Evolutionary conservation across 2,888 invertebrate genomes (phyloP).

Genomic region (Ophion costatus): DNA sequence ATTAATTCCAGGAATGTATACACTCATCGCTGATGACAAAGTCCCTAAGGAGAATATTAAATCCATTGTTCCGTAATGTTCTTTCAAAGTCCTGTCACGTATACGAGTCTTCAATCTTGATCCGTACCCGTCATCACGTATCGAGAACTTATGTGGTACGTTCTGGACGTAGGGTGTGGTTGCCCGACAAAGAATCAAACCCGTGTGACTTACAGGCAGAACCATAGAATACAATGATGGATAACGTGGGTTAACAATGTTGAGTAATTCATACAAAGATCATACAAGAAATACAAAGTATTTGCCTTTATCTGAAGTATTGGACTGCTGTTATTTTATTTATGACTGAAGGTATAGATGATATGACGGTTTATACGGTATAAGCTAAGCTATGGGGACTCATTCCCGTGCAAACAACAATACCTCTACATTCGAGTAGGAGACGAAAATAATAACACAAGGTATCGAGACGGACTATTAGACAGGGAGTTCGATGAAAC

Average conservation of each 20-base stretch:
- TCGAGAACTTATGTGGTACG: neutral
- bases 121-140: slow-evolving; percentile 4
- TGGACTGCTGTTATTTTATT: no score
- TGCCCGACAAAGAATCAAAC: slow-evolving; percentile 8
- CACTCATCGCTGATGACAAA: slow-evolving; percentile 8
- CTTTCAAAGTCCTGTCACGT: slow-evolving; percentile 17
- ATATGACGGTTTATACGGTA: no score
- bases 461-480: neutral
- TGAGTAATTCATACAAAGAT: no score
- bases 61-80: slow-evolving; percentile 26
- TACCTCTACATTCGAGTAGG: neutral
- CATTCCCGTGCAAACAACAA: neutral
- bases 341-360: no score
- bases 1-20: slow-evolving; percentile 22
- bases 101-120: neutral
- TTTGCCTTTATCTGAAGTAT: no score
- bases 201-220: neutral
- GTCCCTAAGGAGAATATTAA: neutral
- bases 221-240: no score
- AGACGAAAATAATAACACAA: neutral
- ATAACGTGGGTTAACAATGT: no score
- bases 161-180: neutral
- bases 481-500: neutral
- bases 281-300: no score
- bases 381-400: no score